phyloP scores from a whole-genome alignment of 2,113 vertebrate species.

The Glareola pratincola region DNA sequence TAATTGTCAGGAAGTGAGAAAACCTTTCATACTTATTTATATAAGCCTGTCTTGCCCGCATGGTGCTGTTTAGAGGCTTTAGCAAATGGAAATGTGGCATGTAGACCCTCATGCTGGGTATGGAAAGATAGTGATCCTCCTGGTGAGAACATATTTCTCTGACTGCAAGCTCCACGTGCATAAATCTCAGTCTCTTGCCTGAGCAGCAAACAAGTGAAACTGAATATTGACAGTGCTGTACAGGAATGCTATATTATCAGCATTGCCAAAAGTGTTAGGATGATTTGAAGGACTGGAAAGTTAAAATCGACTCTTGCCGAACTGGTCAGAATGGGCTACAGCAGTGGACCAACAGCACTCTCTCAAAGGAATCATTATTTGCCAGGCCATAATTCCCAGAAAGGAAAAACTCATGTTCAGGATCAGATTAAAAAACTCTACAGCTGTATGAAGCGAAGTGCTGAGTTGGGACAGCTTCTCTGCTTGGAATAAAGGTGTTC shows the following conservation, averaged over 20 bases:
- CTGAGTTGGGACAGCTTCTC: not conserved
- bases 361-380: not conserved
- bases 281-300: not conserved
- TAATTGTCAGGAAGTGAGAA: not conserved
- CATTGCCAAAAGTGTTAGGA: not conserved
- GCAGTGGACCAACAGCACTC: not conserved
- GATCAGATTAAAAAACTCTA: not conserved
- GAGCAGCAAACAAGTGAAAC: not conserved
- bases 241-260: not conserved
- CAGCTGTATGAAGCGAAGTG: not conserved
- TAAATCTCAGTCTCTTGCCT: not conserved
- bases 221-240: not conserved
- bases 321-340: not conserved
- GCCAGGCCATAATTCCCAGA: not conserved
- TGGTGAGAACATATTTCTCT: not conserved
- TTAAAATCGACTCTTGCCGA: not conserved
- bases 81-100: not conserved
- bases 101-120: not conserved
- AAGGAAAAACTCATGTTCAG: not conserved
- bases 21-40: slow-evolving; percentile 7
- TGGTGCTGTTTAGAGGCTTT: not conserved
- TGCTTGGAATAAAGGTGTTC: not conserved
- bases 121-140: not conserved
- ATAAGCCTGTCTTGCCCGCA: not conserved
- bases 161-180: not conserved